These are phyloP conservation scores for Puffinus mauretanicus DNA, from an alignment of 2,113 vertebrate genomes.

Conservation along the genomic window DNA sequence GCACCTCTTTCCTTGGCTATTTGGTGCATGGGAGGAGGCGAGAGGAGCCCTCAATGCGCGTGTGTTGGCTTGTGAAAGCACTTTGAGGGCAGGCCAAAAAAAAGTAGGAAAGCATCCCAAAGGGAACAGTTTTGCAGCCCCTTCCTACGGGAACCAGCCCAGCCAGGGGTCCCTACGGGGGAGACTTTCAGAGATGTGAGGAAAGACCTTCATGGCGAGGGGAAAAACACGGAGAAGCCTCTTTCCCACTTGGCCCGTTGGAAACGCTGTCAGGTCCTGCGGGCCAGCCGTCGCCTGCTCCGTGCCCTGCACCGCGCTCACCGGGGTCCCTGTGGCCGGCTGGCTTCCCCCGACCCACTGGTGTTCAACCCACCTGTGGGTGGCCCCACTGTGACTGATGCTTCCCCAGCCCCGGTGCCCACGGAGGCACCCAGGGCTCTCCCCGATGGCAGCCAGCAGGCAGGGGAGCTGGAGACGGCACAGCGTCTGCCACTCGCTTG, in stretches of 20 bases:
- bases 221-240: not conserved
- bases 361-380: not conserved
- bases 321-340: fast-evolving
- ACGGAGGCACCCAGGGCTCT: not conserved
- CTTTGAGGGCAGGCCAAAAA: not conserved
- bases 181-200: not conserved
- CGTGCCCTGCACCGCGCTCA: fast-evolving
- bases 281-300: fast-evolving
- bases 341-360: not conserved
- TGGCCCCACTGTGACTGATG: fast-evolving
- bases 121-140: not conserved
- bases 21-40: not conserved
- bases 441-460: not conserved
- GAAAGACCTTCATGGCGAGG: fast-evolving
- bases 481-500: fast-evolving
- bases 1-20: not conserved
- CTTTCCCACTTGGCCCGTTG: not conserved
- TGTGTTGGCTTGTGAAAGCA: not conserved
- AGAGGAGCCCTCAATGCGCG: not conserved
- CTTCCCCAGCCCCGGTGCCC: not conserved
- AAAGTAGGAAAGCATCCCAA: not conserved
- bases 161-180: not conserved
- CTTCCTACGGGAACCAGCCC: not conserved
- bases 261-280: not conserved
- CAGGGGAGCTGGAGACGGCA: not conserved